A percentile compares a stretch with the other conserved stretches of the same genome.
phyloP scores from a whole-genome alignment of 1,140 invertebrate species.

The Planococcus citri region DNA sequence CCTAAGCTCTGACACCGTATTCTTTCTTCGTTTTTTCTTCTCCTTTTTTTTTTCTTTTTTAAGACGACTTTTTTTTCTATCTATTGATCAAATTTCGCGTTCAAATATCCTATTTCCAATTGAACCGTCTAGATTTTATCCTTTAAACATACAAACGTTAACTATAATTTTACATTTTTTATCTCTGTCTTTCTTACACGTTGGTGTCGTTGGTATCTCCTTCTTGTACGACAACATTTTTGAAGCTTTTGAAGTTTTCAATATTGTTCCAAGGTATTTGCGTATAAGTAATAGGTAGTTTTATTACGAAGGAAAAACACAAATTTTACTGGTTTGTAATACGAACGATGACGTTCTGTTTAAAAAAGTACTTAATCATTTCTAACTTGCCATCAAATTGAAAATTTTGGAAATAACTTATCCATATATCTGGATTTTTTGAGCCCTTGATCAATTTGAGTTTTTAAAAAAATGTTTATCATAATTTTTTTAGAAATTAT shows the following conservation, averaged over 20 bases:
- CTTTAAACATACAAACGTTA: constrained; percentile 13
- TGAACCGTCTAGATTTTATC: constrained; percentile 10
- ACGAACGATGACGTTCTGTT: too few relatives aligned
- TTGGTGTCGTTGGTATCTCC: neutral
- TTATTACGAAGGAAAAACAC: too few relatives aligned
- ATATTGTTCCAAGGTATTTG: too few relatives aligned
- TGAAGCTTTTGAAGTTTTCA: neutral
- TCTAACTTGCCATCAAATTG: too few relatives aligned
- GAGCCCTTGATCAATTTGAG: too few relatives aligned
- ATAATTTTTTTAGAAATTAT: too few relatives aligned
- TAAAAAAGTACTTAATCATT: too few relatives aligned
- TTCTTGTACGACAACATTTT: neutral
- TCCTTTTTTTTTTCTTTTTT: neutral
- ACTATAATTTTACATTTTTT: neutral
- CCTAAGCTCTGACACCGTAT: neutral
- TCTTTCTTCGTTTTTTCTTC: constrained; percentile 4
- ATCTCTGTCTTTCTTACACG: neutral
- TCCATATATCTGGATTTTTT: too few relatives aligned
- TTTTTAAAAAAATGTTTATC: too few relatives aligned
- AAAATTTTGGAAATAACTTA: too few relatives aligned
- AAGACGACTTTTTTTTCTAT: neutral
- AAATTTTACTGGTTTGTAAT: too few relatives aligned
- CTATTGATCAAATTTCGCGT: constrained; percentile 15
- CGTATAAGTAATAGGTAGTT: too few relatives aligned
- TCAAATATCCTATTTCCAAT: constrained; percentile 12